Percentiles rank a stretch among this genome's conserved stretches.
phyloP scores from a whole-genome alignment of 2,113 vertebrate species.

The Lota lota region DNA sequence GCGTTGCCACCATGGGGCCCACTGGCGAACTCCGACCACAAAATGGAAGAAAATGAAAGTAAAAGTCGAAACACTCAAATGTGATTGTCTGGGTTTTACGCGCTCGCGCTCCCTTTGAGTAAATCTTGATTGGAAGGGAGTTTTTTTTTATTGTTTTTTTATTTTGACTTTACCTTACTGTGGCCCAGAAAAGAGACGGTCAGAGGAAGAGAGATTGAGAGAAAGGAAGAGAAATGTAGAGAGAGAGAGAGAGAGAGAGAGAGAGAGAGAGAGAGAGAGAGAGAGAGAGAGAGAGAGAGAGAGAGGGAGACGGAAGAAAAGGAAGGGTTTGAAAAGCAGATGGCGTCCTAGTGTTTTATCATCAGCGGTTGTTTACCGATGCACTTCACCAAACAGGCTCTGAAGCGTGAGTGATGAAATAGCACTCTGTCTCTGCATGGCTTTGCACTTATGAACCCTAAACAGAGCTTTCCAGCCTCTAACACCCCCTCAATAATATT shows the following conservation, averaged over 20 bases:
- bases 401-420: constrained; percentile 43
- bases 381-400: constrained; percentile 43
- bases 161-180: constrained; percentile 48
- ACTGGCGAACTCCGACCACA: constrained; percentile 34
- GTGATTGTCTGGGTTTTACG: constrained; percentile 47
- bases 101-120: too few relatives aligned
- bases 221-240: background rate
- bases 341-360: constrained; percentile 51
- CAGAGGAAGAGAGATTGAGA: constrained; percentile 14
- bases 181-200: constrained; percentile 24
- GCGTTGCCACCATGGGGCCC: constrained; percentile 31
- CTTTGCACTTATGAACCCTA: constrained; percentile 45
- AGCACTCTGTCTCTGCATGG: constrained; percentile 27
- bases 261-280: background rate
- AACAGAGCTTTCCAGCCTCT: constrained; percentile 35
- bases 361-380: constrained; percentile 48
- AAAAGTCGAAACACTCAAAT: constrained; percentile 61
- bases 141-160: background rate
- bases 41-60: constrained; percentile 51
- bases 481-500: constrained; percentile 16
- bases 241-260: constrained; percentile 5
- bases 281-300: constrained; percentile 1
- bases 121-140: background rate
- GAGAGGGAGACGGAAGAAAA: constrained; percentile 2
- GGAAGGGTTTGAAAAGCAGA: constrained; percentile 39